Percentiles rank a stretch among this genome's conserved stretches.
These are phyloP conservation scores for Drosophila monieri DNA, from an alignment of 2,888 invertebrate species.

Conservation along the genomic window DNA sequence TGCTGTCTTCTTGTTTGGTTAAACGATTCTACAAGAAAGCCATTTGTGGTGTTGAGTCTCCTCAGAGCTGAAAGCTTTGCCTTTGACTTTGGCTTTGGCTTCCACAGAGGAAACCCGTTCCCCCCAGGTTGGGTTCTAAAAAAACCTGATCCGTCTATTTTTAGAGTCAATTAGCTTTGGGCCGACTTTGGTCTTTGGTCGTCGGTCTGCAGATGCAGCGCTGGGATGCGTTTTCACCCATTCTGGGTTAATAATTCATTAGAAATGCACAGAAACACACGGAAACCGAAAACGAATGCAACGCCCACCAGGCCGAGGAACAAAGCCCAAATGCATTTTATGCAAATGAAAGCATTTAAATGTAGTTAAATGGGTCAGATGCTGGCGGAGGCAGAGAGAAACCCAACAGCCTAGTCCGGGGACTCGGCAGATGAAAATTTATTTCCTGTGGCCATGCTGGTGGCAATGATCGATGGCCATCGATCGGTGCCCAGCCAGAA, in stretches of 20 bases:
- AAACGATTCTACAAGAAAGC: slow-evolving; percentile 51
- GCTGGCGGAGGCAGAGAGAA: slow-evolving; percentile 13
- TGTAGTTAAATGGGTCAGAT: slow-evolving; percentile 70
- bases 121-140: slow-evolving; percentile 8
- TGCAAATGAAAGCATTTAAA: slow-evolving; percentile 55
- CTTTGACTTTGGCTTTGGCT: slow-evolving; percentile 36
- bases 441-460: slow-evolving; percentile 11
- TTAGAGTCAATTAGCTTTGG: slow-evolving; percentile 71
- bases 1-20: slow-evolving; percentile 40
- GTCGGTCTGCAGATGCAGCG: slow-evolving; percentile 32
- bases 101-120: slow-evolving; percentile 54
- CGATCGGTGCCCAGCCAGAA: slow-evolving; percentile 18
- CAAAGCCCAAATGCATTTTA: slow-evolving; percentile 27
- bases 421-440: slow-evolving; percentile 15
- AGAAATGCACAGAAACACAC: slow-evolving; percentile 49
- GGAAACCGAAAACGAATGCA: slow-evolving; percentile 2
- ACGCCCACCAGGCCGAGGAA: slow-evolving; percentile 23
- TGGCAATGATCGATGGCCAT: slow-evolving; percentile 4
- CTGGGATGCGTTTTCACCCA: slow-evolving; percentile 59
- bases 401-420: neutral
- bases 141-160: slow-evolving; percentile 59
- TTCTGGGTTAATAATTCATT: slow-evolving; percentile 60
- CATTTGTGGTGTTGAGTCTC: slow-evolving; percentile 35
- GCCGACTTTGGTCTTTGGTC: slow-evolving; percentile 12
- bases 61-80: slow-evolving; percentile 34